Percentiles rank a stretch among this genome's conserved stretches.
Evolutionary conservation across 2,113 vertebrate genomes (phyloP).

Genomic region (Colistium nudipinnis): DNA sequence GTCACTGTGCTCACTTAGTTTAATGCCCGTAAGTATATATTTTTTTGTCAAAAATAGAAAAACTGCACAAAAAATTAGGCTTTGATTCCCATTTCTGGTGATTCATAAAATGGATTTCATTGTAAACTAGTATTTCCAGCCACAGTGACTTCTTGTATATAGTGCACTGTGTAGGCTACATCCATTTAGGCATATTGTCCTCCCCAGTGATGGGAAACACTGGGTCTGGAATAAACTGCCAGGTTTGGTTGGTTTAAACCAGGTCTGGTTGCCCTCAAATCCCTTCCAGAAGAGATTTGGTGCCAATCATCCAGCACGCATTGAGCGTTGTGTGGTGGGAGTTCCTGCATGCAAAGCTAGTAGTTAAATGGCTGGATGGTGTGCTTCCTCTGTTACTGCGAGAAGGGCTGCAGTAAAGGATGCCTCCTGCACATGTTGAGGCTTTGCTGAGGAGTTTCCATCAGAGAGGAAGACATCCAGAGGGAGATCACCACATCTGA

Average conservation of each 20-base stretch:
- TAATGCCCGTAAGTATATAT: neutral
- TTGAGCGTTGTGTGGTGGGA: conserved; percentile 26
- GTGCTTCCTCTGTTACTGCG: conserved; percentile 45
- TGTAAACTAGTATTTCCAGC: neutral
- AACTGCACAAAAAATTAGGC: neutral
- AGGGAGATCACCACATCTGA: conserved; percentile 48
- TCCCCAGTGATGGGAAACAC: too few relatives aligned
- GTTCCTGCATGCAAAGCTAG: conserved; percentile 36
- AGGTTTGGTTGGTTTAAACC: neutral
- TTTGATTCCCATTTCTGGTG: neutral
- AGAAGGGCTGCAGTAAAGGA: conserved; percentile 48
- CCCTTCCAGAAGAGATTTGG: too few relatives aligned
- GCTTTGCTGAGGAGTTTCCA: conserved; percentile 57
- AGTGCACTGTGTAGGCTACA: neutral
- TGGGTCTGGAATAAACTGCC: neutral
- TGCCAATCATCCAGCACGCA: conserved; percentile 27
- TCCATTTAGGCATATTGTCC: neutral
- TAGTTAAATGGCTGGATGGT: conserved; percentile 45
- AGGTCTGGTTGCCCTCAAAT: neutral
- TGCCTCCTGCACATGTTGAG: conserved; percentile 45
- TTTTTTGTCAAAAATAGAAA: neutral
- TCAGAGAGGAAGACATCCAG: conserved; percentile 57
- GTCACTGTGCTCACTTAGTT: neutral
- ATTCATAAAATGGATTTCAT: neutral
- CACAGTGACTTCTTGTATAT: neutral